Evolutionary conservation across 2,113 vertebrate genomes (phyloP).

Genomic region (Talpa occidentalis): DNA sequence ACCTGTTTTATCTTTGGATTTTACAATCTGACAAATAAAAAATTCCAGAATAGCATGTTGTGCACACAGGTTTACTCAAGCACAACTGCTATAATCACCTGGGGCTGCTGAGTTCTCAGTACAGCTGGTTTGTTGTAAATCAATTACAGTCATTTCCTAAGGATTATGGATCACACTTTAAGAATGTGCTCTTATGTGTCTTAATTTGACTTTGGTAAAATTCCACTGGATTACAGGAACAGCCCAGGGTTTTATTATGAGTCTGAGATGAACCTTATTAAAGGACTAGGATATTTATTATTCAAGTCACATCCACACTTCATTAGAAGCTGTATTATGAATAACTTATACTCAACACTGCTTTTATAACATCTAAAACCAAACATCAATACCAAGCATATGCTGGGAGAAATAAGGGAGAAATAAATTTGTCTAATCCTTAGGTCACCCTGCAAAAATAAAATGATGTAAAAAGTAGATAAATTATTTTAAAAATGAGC

Average conservation of each 20-base stretch:
- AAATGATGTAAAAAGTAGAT: conserved; percentile 1
- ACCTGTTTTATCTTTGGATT: conserved; percentile 68
- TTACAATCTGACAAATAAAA: conserved; percentile 78
- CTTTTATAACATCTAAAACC: conserved; percentile 73
- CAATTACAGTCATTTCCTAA: conserved; percentile 80
- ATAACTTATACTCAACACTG: conserved; percentile 65
- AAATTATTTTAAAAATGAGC: conserved; percentile 6
- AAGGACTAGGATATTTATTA: conserved; percentile 58
- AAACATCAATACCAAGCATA: not conserved
- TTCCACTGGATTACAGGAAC: conserved; percentile 59
- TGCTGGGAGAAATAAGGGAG: not conserved
- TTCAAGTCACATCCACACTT: conserved; percentile 75
- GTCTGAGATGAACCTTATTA: conserved; percentile 56
- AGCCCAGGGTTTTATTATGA: conserved; percentile 55
- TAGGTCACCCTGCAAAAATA: conserved; percentile 12
- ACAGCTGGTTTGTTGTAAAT: conserved; percentile 78
- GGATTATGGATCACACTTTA: conserved; percentile 71
- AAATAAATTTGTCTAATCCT: conserved; percentile 6
- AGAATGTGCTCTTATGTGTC: conserved; percentile 66
- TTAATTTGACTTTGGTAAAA: conserved; percentile 74
- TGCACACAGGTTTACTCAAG: conserved; percentile 54
- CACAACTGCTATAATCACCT: conserved; percentile 40
- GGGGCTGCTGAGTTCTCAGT: conserved; percentile 67
- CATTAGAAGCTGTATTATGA: conserved; percentile 74
- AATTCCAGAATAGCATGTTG: conserved; percentile 39